Percentiles rank a stretch among this genome's conserved stretches.
phyloP scores from a whole-genome alignment of 2,888 invertebrate genomes.

The Masnerella sp. region DNA sequence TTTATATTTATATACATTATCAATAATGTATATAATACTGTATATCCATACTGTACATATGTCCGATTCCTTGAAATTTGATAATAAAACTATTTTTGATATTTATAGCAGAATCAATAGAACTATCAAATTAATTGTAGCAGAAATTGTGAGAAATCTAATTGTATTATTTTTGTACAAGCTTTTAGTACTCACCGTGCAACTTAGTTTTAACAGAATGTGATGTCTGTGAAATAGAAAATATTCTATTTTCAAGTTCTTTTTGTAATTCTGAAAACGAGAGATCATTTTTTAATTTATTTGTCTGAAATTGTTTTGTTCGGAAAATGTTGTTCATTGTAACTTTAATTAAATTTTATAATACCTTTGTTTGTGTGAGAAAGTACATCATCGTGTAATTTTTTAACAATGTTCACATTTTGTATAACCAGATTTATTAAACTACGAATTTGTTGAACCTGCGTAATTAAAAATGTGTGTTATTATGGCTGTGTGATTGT shows the following conservation, averaged over 20 bases:
- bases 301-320: background rate
- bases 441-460: conserved; percentile 75
- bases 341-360: conserved; percentile 20
- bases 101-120: background rate
- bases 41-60: too few species aligned
- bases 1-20: too few species aligned
- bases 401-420: conserved; percentile 73
- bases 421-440: conserved; percentile 72
- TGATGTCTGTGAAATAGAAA: conserved; percentile 79
- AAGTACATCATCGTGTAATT: conserved; percentile 78
- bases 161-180: too few species aligned
- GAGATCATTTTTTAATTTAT: conserved; percentile 45
- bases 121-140: conserved; percentile 2
- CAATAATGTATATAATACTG: too few species aligned
- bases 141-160: too few species aligned
- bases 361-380: conserved; percentile 74
- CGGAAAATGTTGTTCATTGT: background rate
- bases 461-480: conserved; percentile 38
- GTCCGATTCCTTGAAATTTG: too few species aligned
- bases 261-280: conserved; percentile 81
- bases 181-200: conserved; percentile 75
- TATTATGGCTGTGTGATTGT: conserved; percentile 28
- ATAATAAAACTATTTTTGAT: too few species aligned
- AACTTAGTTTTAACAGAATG: conserved; percentile 80
- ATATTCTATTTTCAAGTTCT: conserved; percentile 81